Conservation (phyloP, 2,797 vertebrate species). For the Gymnothorax javanicus region DNA sequence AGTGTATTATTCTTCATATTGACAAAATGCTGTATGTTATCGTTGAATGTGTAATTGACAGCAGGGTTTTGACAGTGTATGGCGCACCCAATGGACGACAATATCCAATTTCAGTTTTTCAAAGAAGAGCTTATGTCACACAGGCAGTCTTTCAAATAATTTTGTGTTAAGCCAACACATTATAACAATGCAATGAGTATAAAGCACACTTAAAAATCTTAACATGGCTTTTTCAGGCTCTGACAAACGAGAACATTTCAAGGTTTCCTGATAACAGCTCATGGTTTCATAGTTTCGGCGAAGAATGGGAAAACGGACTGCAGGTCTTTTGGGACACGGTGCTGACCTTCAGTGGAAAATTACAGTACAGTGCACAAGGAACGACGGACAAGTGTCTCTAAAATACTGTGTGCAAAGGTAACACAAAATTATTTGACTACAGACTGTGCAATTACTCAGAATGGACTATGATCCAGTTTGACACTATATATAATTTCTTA, state of each 20-base stretch:
- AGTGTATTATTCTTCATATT: not conserved
- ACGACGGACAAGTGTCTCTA: not conserved
- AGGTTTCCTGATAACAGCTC: not conserved
- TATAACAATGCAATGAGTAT: not conserved
- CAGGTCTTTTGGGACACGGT: not conserved
- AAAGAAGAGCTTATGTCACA: not conserved
- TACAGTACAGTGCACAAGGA: slow-evolving; percentile 20
- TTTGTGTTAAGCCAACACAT: not conserved
- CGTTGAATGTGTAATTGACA: not conserved
- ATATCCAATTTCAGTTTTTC: not conserved
- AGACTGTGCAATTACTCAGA: not conserved
- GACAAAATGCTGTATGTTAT: not conserved
- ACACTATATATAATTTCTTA: not conserved
- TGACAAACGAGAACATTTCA: not conserved
- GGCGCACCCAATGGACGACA: too few species aligned
- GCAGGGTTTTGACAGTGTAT: not conserved
- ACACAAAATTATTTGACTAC: not conserved
- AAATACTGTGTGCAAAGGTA: not conserved
- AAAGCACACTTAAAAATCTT: too few species aligned
- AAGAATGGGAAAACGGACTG: not conserved
- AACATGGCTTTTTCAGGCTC: too few species aligned
- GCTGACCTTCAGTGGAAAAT: not conserved
- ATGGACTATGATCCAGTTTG: not conserved
- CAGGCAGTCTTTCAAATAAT: not conserved
- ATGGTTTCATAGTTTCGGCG: not conserved